A percentile compares a stretch with the other conserved stretches of the same genome.
phyloP scores from a whole-genome alignment of 2,797 vertebrate genomes.

The Gorsachius magnificus region DNA sequence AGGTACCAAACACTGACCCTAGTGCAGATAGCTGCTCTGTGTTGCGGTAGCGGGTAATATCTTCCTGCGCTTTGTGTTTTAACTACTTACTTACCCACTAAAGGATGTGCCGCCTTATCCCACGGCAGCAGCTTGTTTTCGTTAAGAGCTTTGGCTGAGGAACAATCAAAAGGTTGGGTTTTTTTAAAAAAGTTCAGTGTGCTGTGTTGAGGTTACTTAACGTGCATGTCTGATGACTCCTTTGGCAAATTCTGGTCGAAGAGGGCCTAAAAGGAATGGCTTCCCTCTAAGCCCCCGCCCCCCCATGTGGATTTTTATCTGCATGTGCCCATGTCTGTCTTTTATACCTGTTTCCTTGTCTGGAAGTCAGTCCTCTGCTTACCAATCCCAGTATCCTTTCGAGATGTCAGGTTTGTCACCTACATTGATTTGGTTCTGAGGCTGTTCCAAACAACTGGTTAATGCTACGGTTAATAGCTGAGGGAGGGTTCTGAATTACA shows the following conservation, averaged over 20 bases:
- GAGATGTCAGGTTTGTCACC: background rate
- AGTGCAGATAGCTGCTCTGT: background rate
- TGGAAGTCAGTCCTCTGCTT: background rate
- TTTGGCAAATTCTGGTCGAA: background rate
- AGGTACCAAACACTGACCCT: background rate
- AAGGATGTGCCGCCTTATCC: background rate
- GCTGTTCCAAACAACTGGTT: background rate
- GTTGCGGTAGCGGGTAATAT: too few species aligned
- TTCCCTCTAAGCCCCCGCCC: background rate
- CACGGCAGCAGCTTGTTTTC: background rate
- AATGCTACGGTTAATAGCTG: background rate
- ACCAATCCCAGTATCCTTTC: background rate
- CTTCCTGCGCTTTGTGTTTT: background rate
- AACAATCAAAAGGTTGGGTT: background rate
- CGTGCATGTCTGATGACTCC: background rate
- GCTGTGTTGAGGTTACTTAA: background rate
- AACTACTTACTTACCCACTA: background rate
- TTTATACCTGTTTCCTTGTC: background rate
- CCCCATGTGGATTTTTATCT: background rate
- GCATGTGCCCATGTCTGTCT: background rate
- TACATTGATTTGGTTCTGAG: background rate
- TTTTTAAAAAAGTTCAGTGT: background rate
- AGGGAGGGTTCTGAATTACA: background rate
- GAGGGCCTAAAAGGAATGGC: background rate
- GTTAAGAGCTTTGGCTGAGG: background rate